A percentile compares a stretch with the other conserved stretches of the same genome.
Conservation (phyloP, 1,140 invertebrate species). For the Chelonus insularis region DNA sequence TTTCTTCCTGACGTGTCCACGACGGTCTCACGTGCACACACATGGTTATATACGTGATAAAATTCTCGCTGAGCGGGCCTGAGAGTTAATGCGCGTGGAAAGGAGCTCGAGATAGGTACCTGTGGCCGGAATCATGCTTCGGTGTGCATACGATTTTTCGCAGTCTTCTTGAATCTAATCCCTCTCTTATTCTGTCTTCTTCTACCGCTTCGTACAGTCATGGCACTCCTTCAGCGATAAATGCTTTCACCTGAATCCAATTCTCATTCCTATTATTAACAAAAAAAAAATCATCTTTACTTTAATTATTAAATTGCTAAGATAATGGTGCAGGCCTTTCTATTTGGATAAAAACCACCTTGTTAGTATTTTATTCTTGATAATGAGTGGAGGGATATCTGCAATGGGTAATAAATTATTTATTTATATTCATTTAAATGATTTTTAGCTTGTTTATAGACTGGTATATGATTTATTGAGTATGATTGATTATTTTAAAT, state of each 20-base stretch:
- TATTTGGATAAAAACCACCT: no score
- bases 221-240: slow-evolving; percentile 5
- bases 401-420: no score
- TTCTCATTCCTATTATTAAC: background rate
- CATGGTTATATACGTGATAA: slow-evolving; percentile 13
- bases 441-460: no score
- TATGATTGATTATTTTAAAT: no score
- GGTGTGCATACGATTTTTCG: slow-evolving; percentile 32
- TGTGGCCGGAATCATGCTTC: slow-evolving; percentile 33
- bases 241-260: slow-evolving; percentile 1
- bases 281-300: slow-evolving; percentile 5
- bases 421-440: no score
- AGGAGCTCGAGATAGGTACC: slow-evolving; percentile 15
- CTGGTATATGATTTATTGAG: no score
- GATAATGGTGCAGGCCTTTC: no score
- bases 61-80: slow-evolving; percentile 10
- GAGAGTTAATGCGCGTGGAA: slow-evolving; percentile 15
- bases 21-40: slow-evolving; percentile 6
- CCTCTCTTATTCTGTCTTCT: slow-evolving; percentile 5
- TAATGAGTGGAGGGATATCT: no score
- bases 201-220: background rate
- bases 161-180: slow-evolving; percentile 11
- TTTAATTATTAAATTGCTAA: background rate
- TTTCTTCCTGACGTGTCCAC: slow-evolving; percentile 7
- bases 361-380: no score